phyloP scores from a whole-genome alignment of 1,140 invertebrate genomes.

The Adelges cooleyi region DNA sequence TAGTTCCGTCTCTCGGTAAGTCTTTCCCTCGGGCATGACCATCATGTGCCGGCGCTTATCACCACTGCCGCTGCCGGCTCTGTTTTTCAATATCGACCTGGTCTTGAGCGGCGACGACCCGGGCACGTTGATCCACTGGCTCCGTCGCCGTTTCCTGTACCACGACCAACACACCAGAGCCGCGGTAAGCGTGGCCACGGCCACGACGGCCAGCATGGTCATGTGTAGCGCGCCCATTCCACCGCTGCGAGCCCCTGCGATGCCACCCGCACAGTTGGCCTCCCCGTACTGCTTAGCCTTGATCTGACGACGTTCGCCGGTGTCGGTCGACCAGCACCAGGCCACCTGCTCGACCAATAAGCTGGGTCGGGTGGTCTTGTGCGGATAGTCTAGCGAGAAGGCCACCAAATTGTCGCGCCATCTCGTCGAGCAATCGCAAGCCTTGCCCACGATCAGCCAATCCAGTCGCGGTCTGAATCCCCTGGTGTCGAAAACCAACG shows the following conservation, averaged over 20 bases:
- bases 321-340: slow-evolving; percentile 30
- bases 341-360: slow-evolving; percentile 31
- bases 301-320: slow-evolving; percentile 9
- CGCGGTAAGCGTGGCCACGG: slow-evolving; percentile 31
- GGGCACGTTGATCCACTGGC: slow-evolving; percentile 42
- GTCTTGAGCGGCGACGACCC: slow-evolving; percentile 37
- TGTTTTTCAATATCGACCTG: background rate
- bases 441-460: slow-evolving; percentile 46
- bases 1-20: slow-evolving; percentile 71
- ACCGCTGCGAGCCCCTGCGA: slow-evolving; percentile 31
- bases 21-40: slow-evolving; percentile 63
- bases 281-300: slow-evolving; percentile 7
- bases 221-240: slow-evolving; percentile 35
- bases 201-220: slow-evolving; percentile 30
- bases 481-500: slow-evolving; percentile 46
- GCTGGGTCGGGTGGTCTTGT: slow-evolving; percentile 19
- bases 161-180: slow-evolving; percentile 36
- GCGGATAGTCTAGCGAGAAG: slow-evolving; percentile 37
- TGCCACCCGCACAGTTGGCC: background rate
- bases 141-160: slow-evolving; percentile 33
- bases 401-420: slow-evolving; percentile 40
- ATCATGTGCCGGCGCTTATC: slow-evolving; percentile 37
- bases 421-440: slow-evolving; percentile 47
- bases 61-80: background rate
- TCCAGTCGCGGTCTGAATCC: slow-evolving; percentile 45